Base-by-base conservation (phyloP, 2,888 invertebrate genomes). In the Cryptophagus acutangulus region DNA sequence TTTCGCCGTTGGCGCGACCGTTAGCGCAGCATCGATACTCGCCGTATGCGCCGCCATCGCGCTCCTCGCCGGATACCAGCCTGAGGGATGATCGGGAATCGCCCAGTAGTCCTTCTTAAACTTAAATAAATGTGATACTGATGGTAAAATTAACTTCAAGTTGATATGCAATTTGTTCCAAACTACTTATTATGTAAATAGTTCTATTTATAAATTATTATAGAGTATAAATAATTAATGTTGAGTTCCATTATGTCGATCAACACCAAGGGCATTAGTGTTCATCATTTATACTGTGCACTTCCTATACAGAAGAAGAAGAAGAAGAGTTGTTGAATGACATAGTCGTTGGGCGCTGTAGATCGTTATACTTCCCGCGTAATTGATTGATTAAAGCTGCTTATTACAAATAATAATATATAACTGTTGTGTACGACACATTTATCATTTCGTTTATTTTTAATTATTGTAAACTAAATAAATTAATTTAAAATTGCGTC, bases 51-150 rank as follows among this genome's bases (percentile, higher is more conserved):
- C 66, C 70, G 26, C 77, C 76, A 33, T 59, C 62, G 38, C 60
- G 66, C 38, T 77, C 79, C 2, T 79, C 80, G 6, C 79, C 79
- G 17, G 79, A 79, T 66, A 69, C 69, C 10, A 78, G 77, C 43
- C 64, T 77, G 48, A 75, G 77, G 51, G 77, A 77, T 37, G 67
- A 62, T 36, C 59, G 66, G 35, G 71, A 71, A 40, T 65, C 67
- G 35, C 69, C 69, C 12, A 59, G 59, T 41, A 69, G 69, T 54
- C 68, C 69, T 17, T 62, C 65, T 36, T 67, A 64, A 29, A 14
- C 29, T 12, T 28, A 15, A 25, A 30, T 36, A 17, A 38, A 44
- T 50, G 52, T 52, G 51, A 52, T 52, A 52, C 45, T 26, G 3
- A 10, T 36, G 26, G 36, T 28, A 28, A 16, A 36, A 26, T 26